Base-by-base conservation (phyloP, 2,797 vertebrate species). In the Glyptemys insculpta region DNA sequence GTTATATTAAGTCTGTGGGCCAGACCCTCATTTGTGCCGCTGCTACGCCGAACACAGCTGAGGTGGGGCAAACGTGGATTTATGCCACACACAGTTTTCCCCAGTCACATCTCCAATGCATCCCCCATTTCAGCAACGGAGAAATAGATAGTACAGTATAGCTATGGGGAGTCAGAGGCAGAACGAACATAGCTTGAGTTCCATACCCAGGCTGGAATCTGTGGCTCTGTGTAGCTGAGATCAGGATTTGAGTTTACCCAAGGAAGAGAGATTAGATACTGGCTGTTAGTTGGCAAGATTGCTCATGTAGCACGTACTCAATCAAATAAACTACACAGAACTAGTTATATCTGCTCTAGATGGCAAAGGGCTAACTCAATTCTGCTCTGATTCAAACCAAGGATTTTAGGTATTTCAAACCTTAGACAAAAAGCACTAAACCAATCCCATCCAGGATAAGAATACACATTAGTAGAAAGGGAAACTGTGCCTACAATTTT, bases 1-100 rank as follows among this genome's bases (percentile, higher is more conserved):
- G 72, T 90, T 91, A 86, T 62, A 94, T 62, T 56, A 87, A 95
- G 78, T 92, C 86, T 90, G 91, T 97, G 93, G 95, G 90, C 91
- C 86, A 92, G 85, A 68, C 81, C 54, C 92, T 85, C 89, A 19
- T 89, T 68, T 95, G 81, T 86, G 79, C 83, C 94, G 5, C 62
- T 37, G n/a, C 62, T 65, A 65, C 4, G 3, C 3, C 16, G 2
- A 8, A 8, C 62, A 18, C 62, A n/a, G 62, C 62, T 68, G 16
- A n/a, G 18, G 34, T 5, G 18, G 16, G 18, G 15, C 59, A 68
- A n/a, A 37, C 9, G 16, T 41, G 41, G 72, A 44, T 76, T 29
- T 44, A 76, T 76, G 72, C 72, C 41, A 47, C 41, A 74, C 37
- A 7, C 41, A 47, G 11, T 76, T 76, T 44, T 23, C 72, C 25